Percentiles rank a stretch among this genome's conserved stretches.
phyloP scores from a whole-genome alignment of 2,113 vertebrate species.

The Poecilia latipinna region DNA sequence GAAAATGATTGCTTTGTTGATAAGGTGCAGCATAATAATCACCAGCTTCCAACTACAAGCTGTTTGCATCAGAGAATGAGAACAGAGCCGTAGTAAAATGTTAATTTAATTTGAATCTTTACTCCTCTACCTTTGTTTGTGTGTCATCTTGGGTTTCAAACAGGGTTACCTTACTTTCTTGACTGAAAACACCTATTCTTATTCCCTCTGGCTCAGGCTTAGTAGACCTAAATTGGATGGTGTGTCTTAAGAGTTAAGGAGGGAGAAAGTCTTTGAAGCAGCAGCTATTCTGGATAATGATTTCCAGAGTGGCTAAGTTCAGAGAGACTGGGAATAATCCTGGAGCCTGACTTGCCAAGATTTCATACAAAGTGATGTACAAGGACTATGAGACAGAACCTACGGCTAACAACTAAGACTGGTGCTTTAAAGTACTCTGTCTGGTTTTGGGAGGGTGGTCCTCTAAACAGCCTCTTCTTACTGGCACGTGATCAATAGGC shows the following conservation, averaged over 20 bases:
- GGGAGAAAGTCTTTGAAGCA: conserved; percentile 56
- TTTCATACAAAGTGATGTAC: conserved; percentile 18
- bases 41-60: conserved; percentile 13
- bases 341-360: conserved; percentile 36
- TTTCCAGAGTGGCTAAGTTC: conserved; percentile 73
- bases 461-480: conserved; percentile 20
- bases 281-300: conserved; percentile 67
- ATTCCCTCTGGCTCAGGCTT: conserved; percentile 12
- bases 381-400: conserved; percentile 26
- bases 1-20: conserved; percentile 23
- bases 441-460: conserved; percentile 58
- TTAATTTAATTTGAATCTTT: conserved; percentile 19
- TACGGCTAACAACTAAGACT: conserved; percentile 28
- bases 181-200: conserved; percentile 22
- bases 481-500: conserved; percentile 60
- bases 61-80: conserved; percentile 13
- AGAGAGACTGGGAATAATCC: conserved; percentile 59
- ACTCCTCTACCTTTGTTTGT: neutral
- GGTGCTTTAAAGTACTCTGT: conserved; percentile 48
- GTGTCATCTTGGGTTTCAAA: neutral
- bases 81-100: neutral
- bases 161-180: neutral
- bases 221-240: conserved; percentile 22
- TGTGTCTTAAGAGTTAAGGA: conserved; percentile 34
- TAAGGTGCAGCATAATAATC: conserved; percentile 17